These are phyloP conservation scores for Sussaba pulchella DNA, from an alignment of 2,888 invertebrate genomes.

Conservation along the genomic window DNA sequence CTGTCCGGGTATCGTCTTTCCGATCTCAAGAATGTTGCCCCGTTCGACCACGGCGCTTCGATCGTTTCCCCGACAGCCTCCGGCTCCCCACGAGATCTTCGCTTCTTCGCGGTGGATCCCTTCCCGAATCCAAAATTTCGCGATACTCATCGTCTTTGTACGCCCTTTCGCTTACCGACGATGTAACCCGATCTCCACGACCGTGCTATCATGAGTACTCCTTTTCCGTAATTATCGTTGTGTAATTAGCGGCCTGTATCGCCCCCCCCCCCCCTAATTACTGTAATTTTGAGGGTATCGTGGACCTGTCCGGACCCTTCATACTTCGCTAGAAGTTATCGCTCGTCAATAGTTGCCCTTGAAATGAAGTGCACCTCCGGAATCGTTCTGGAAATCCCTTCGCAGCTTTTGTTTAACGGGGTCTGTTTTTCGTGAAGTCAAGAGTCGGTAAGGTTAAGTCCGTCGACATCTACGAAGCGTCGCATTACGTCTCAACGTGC, in stretches of 20 bases:
- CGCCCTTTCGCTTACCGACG: too few relatives aligned
- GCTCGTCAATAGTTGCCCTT: too few relatives aligned
- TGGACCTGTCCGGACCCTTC: too few relatives aligned
- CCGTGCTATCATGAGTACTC: background rate
- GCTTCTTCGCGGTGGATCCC: background rate
- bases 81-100: background rate
- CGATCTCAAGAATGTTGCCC: conserved; percentile 57
- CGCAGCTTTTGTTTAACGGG: too few relatives aligned
- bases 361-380: too few relatives aligned
- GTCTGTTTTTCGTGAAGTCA: background rate
- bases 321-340: too few relatives aligned
- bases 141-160: too few relatives aligned
- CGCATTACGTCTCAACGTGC: conserved; percentile 3
- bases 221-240: background rate
- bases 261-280: background rate
- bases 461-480: background rate
- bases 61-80: conserved; percentile 29
- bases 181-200: background rate
- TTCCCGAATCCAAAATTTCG: background rate
- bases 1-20: conserved; percentile 57
- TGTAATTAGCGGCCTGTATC: conserved; percentile 25
- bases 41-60: conserved; percentile 29
- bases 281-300: conserved; percentile 2
- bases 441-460: background rate
- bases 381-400: too few relatives aligned